Base-by-base conservation (phyloP, 2,797 vertebrate genomes). In the Chrysocyon brachyurus region DNA sequence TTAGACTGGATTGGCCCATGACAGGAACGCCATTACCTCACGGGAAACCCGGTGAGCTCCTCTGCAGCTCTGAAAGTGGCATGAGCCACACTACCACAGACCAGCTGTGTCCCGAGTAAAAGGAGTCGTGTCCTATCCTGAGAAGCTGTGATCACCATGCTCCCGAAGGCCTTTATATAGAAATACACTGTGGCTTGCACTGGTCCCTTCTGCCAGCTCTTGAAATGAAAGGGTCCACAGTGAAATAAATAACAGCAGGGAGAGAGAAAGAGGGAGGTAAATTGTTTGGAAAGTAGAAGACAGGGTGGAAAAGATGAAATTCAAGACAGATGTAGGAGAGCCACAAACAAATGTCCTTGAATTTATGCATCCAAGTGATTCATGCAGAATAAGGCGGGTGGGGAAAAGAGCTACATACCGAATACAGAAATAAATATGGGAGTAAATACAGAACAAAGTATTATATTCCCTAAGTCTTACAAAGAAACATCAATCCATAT, bases 271-370 rank as follows among this genome's bases (percentile, higher is more conserved):
- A 36, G 9, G 94, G 98, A 98, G 93, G 97, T 97, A 82, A 98
- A 98, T 63, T 22, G 90, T 97, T 98, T 92, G 95, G 90, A 98
- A 98, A 98, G 97, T 96, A 98, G 98, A 98, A 97, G 86, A 97
- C 95, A 77, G 97, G 88, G 90, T 97, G 92, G 94, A 98, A 97
- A 97, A 98, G 96, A 98, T 52, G 94, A 98, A 98, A 98, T 97
- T 97, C 94, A 97, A 98, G 98, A 98, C 98, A 98, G 96, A 97
- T 98, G 97, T 96, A 95, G 89, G 97, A 97, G 78, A 33, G 61
- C 54, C 90, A 68, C 88, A 95, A 96, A 97, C 94, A 36, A 3
- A 83, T 97, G 94, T 97, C 79, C 97, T 97, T 98, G 98, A 98
- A 98, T 98, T 98, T 97, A 98, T 31, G 2, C 94, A 95, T 97